Conservation (phyloP, 2,888 invertebrate species). For the Scaeva pyrastri region DNA sequence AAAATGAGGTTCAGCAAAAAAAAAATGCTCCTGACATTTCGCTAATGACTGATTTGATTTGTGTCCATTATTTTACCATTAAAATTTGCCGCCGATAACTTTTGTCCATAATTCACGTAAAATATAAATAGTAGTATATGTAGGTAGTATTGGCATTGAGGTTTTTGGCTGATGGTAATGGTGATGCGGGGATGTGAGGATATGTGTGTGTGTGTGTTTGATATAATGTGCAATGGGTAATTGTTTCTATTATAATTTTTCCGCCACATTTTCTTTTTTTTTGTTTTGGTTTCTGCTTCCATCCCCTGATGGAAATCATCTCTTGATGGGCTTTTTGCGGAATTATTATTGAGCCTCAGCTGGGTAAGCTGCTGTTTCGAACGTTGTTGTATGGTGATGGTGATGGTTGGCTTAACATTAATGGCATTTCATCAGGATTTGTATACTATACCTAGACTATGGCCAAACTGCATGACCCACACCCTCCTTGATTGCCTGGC, state of each 20-base stretch:
- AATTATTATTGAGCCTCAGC: constrained; percentile 16
- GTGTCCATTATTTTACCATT: constrained; percentile 78
- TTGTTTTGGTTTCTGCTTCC: too few species aligned
- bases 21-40: constrained; percentile 78
- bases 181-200: background rate
- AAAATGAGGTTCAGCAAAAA: constrained; percentile 29
- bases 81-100: constrained; percentile 71
- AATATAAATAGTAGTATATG: constrained; percentile 4
- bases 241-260: constrained; percentile 67
- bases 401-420: constrained; percentile 72
- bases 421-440: constrained; percentile 73
- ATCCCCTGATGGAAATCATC: constrained; percentile 2
- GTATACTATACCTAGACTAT: constrained; percentile 48
- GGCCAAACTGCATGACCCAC: constrained; percentile 24
- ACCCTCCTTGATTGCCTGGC: too few species aligned
- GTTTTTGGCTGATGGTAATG: background rate
- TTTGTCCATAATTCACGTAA: constrained; percentile 67
- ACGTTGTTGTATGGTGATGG: constrained; percentile 43
- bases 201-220: background rate
- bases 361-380: constrained; percentile 1
- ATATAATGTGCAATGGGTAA: constrained; percentile 59
- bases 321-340: constrained; percentile 7
- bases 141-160: background rate
- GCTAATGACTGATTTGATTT: constrained; percentile 79
- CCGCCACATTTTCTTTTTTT: background rate